Evolutionary conservation across 2,888 invertebrate species (phyloP), one percentile per base, ranked within the genome.

Genomic region (Oxytorus armatus): DNA sequence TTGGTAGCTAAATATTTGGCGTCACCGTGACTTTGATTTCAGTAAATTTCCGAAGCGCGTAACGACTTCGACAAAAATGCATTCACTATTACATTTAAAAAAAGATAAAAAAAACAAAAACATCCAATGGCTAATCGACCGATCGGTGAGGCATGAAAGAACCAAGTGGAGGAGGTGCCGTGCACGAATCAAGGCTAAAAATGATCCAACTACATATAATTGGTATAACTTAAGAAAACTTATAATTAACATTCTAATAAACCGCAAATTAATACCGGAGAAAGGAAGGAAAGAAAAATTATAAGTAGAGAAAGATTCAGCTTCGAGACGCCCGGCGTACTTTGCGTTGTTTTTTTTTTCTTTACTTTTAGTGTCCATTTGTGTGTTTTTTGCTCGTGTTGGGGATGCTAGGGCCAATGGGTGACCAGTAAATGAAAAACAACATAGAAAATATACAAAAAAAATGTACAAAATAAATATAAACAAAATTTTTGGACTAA

Each of bases 401-500:
- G 39, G 57, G n/a, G 44, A 29, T 68, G 59, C 51, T 33, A n/a
- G n/a, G 57, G 8, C 21, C 10, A 55, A 33, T 76, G 14, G 59
- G 65, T 44, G 57, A 75, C 16, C 8, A 39, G 49, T 25, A 21
- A 61, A 63, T 44, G 25, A 7, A 61, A 29, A 63, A 57, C 16
- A 10, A 57, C 0, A 57, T 29, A 16, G 21, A 21, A 59, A 59
- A 59, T 21, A n/a, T n/a, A n/a, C 18, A 55, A 61, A 42, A 61
- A 23, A 29, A 29, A 2, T 2, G 29, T 29, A 29, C 29, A 5
- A 39, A 55, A 61, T 21, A 61, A 23, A 3, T 18, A 49, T 18
- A 18, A 49, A 1, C 49, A 78, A 10, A 29, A 53, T 16, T n/a
- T 51, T 61, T 7, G 23, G 10, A 87, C 88, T 82, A 68, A 90